A percentile compares a stretch with the other conserved stretches of the same genome.
phyloP scores from a whole-genome alignment of 2,888 invertebrate species.

The Kuschelorhynchus macadamiae region DNA sequence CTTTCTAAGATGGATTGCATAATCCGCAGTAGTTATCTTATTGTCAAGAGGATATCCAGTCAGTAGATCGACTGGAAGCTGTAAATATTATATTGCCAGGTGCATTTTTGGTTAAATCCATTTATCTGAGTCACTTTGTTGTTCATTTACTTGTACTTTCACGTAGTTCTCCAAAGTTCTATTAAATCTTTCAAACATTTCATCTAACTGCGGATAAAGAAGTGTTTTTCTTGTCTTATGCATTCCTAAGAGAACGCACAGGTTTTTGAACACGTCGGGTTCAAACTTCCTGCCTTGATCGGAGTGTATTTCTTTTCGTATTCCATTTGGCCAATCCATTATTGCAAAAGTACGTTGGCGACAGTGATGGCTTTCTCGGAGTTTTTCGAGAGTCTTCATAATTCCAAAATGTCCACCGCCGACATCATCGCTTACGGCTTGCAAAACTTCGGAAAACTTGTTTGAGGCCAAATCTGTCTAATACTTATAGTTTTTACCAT shows the following conservation, averaged over 20 bases:
- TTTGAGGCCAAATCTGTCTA: no score
- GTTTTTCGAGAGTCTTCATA: no score
- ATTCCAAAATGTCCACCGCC: no score
- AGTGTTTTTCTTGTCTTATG: constrained; percentile 57
- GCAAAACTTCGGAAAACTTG: constrained; percentile 12
- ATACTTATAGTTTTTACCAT: no score
- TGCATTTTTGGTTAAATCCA: no score
- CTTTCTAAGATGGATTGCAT: no score
- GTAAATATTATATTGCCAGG: no score
- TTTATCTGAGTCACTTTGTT: constrained; percentile 11
- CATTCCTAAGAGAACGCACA: constrained; percentile 51
- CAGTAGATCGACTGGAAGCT: no score
- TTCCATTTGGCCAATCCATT: constrained; percentile 49
- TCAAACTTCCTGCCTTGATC: constrained; percentile 58
- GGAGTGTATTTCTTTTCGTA: constrained; percentile 42
- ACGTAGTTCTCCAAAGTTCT: constrained; percentile 52
- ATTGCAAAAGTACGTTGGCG: constrained; percentile 53
- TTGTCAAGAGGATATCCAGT: no score
- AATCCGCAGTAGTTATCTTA: no score
- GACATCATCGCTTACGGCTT: constrained; percentile 29
- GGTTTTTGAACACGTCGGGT: constrained; percentile 53
- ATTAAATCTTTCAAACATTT: constrained; percentile 58
- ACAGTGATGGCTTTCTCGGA: constrained; percentile 34
- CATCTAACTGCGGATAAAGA: constrained; percentile 57
- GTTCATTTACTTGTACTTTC: constrained; percentile 35